Conservation (phyloP, 1,140 invertebrate genomes). For the Drosophila kepulauana region DNA sequence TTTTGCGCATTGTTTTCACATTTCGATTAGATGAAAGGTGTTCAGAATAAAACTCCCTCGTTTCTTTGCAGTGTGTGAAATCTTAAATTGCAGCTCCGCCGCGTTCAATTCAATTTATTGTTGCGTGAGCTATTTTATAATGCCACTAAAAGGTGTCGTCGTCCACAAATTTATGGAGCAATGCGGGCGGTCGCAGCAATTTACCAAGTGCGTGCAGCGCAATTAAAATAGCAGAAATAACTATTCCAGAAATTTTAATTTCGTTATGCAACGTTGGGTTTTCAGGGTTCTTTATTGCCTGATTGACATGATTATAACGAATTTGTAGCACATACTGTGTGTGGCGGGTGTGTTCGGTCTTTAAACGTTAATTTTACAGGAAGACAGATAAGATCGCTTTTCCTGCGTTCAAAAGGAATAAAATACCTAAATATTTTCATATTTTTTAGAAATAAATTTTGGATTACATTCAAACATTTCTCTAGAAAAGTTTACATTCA, state of each 20-base stretch:
- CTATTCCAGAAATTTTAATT: constrained; percentile 32
- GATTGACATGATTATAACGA: constrained; percentile 6
- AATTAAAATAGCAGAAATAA: constrained; percentile 25
- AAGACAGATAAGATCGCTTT: constrained; percentile 18
- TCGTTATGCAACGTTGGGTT: constrained; percentile 67
- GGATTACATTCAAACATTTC: background rate
- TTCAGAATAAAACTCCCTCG: constrained; percentile 44
- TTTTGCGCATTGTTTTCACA: constrained; percentile 58
- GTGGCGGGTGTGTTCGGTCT: background rate
- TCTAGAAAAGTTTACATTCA: background rate
- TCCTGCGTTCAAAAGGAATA: background rate
- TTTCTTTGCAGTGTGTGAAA: constrained; percentile 61
- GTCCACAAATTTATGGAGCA: constrained; percentile 57
- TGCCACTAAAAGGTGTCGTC: constrained; percentile 38
- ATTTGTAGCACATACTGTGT: background rate
- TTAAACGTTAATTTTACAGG: constrained; percentile 1
- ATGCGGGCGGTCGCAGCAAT: constrained; percentile 74
- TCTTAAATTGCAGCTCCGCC: constrained; percentile 69
- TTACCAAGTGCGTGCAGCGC: constrained; percentile 66
- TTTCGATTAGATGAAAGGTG: constrained; percentile 66
- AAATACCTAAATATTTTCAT: background rate
- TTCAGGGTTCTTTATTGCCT: constrained; percentile 11
- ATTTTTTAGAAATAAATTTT: background rate
- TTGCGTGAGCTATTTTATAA: constrained; percentile 72
- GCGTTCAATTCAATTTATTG: constrained; percentile 66